These are phyloP conservation scores for Encarsia formosa DNA, from an alignment of 2,888 invertebrate species.

Conservation along the genomic window DNA sequence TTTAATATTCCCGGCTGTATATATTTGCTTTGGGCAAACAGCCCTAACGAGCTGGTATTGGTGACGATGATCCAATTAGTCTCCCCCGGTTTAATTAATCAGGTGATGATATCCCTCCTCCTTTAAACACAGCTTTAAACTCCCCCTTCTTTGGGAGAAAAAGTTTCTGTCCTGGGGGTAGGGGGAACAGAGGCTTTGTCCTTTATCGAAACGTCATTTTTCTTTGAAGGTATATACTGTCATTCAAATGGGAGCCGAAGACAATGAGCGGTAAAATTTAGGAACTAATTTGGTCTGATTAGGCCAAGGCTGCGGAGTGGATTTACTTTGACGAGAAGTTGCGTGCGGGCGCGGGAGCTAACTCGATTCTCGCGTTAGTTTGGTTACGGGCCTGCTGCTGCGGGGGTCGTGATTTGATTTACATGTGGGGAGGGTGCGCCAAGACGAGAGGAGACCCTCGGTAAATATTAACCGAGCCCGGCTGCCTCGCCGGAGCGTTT, in stretches of 20 bases:
- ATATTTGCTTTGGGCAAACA: constrained; percentile 39
- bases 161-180: no score
- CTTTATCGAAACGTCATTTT: no score
- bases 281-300: no score
- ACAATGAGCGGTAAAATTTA: no score
- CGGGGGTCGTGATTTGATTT: constrained; percentile 50
- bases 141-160: constrained; percentile 30
- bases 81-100: constrained; percentile 46
- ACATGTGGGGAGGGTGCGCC: constrained; percentile 41
- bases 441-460: constrained; percentile 23
- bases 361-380: constrained; percentile 52
- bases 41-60: constrained; percentile 45
- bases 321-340: constrained; percentile 46
- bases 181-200: no score
- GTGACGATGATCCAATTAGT: constrained; percentile 46
- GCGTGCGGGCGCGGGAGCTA: constrained; percentile 34
- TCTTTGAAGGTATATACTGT: no score
- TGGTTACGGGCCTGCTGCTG: constrained; percentile 45
- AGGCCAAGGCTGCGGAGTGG: constrained; percentile 35
- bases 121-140: constrained; percentile 46
- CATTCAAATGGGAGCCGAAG: no score
- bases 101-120: constrained; percentile 40
- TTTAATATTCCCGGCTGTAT: constrained; percentile 26
- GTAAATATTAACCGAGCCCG: constrained; percentile 30
- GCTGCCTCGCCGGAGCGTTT: neutral